A percentile compares a stretch with the other conserved stretches of the same genome.
phyloP scores from a whole-genome alignment of 1,140 invertebrate genomes.

The Andrena cerasifolii region DNA sequence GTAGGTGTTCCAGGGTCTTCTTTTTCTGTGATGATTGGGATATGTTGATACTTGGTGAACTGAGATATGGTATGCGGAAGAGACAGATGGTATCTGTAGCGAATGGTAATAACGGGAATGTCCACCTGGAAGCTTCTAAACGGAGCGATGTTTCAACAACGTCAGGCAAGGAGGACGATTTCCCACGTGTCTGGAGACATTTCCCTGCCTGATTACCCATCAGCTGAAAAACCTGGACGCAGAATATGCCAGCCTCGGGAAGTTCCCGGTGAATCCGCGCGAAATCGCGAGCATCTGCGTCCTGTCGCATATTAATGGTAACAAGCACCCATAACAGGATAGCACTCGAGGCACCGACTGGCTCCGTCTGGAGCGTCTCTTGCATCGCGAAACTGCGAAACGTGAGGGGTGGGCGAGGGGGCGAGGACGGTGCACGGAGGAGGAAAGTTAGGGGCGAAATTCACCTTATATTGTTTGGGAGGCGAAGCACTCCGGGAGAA shows the following conservation, averaged over 20 bases:
- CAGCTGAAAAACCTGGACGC: background rate
- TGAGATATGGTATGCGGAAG: too few species aligned
- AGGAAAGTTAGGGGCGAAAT: slow-evolving; percentile 56
- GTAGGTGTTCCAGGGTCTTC: background rate
- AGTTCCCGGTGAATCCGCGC: background rate
- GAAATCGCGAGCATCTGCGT: background rate
- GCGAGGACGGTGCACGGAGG: slow-evolving; percentile 12
- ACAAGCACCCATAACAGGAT: slow-evolving; percentile 44
- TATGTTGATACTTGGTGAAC: background rate
- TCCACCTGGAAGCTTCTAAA: too few species aligned
- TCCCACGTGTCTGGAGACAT: too few species aligned
- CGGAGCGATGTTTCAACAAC: too few species aligned
- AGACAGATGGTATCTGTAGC: too few species aligned
- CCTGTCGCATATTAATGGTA: slow-evolving; percentile 54
- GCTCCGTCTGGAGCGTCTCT: slow-evolving; percentile 1
- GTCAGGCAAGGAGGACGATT: too few species aligned
- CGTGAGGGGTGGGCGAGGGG: background rate
- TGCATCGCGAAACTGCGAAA: background rate
- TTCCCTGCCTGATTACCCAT: background rate
- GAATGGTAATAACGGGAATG: too few species aligned
- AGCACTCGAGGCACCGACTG: background rate
- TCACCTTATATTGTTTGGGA: slow-evolving; percentile 56
- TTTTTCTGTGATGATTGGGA: slow-evolving; percentile 10
- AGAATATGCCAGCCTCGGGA: background rate
- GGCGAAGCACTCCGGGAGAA: slow-evolving; percentile 8